Base-by-base conservation (phyloP, 2,888 invertebrate genomes). In the Danaus chrysippus region DNA sequence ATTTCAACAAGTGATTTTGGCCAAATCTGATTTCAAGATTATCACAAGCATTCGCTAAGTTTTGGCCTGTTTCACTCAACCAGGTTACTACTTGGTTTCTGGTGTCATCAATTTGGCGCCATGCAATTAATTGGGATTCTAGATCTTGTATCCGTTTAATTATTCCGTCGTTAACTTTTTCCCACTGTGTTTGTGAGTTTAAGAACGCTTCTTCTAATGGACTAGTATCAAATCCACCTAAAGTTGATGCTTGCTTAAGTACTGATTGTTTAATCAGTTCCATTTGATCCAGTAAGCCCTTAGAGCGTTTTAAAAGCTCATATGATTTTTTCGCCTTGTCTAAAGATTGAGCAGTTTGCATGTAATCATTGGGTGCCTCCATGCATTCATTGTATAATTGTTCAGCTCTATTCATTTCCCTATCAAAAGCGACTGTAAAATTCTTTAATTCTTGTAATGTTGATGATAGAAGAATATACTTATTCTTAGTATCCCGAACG, bases 81-180 rank as follows among this genome's bases (percentile, higher is more conserved):
- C 98, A 98, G 19, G 94, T 93, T 0, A 95, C 86, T 3, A 98
- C 90, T 78, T 96, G 96, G 68, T 95, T 95, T 77, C 96, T 96
- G 0, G 95, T 94, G 64, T 96, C 96, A 71, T 97, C 96, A 43
- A 98, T 95, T 81, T 98, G 97, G 74, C 96, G 95, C 97, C 98
- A 98, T 59, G 98, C 95, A n/a, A 96, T 94, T 0, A 95, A 92
- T 83, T 98, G 97, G 0, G 96, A 96, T 84, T 98, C 98, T 57
- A 95, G 93, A 59, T 94, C 94, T 80, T 97, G 96, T 19, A 94
- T 93, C 70, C 94, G 93, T 70, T 94, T 95, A 8, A 94, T 92
- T 3, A 96, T 92, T 56, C 93, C 92, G 66, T 95, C 94, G 72
- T 95, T 94, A 0, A 93, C 91, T 68, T 93, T 93, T 65, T 95